Conservation (phyloP, 1,140 invertebrate species). For the Scaptomyza hsui region DNA sequence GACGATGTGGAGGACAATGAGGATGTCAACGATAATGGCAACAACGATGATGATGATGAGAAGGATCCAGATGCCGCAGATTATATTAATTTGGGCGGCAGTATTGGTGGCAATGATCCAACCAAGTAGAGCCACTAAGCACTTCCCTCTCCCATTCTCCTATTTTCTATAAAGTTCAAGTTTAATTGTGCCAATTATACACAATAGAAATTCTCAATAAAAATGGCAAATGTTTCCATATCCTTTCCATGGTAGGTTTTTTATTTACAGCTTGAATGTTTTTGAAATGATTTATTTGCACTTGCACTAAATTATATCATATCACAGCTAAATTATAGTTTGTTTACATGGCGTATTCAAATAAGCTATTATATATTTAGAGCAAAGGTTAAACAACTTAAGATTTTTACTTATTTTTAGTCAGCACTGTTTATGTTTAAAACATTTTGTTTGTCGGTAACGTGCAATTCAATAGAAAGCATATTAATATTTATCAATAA, state of each 20-base stretch:
- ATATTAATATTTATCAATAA: neutral
- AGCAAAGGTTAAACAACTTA: no score
- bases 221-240: no score
- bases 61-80: neutral
- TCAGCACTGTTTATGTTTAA: no score
- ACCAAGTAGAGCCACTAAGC: neutral
- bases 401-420: no score
- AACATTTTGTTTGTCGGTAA: neutral
- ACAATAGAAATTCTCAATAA: neutral
- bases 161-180: neutral
- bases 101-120: slow-evolving; percentile 31
- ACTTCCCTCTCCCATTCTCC: neutral
- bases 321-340: no score
- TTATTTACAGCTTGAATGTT: no score
- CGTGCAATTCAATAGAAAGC: neutral
- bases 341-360: no score
- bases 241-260: no score
- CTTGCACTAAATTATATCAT: no score
- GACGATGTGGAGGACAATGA: neutral
- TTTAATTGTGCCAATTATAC: neutral
- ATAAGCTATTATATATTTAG: no score
- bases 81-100: neutral
- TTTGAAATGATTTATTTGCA: no score
- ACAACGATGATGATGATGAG: neutral
- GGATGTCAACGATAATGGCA: neutral